Evolutionary conservation across 2,888 invertebrate genomes (phyloP), one percentile per base, ranked within the genome.

Genomic region (Arrhopalites spinosus): DNA sequence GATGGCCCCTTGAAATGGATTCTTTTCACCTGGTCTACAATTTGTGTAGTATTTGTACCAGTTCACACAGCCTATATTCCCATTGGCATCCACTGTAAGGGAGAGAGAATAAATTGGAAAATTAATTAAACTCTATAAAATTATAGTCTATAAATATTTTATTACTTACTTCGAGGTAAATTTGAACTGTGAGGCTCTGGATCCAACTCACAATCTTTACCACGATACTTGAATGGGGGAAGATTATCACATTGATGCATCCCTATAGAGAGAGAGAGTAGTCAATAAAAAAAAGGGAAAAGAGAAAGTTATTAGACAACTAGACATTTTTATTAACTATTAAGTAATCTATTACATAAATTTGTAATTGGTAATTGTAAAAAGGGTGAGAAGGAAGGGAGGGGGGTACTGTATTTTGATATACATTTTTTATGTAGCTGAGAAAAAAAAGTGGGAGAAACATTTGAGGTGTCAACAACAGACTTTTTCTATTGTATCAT

Each of bases 21-120:
- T 99, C 84, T 92, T 90, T 73, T 94, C 96, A 82, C 94, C 92
- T 80, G 96, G 92, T 78, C 92, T 91, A 87, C 99, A 99, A 84
- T 93, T 92, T 71, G 94, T 95, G 86, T 98, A 99, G 87, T 99
- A 99, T 87, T 94, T 92, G 88, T 99, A 97, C 98, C 98, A 99
- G 88, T 99, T 94, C 83, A 99, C 93, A 87, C 99, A 99, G 59
- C 92, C 36, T n/a, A n/a, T n/a, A n/a, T n/a, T n/a, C n/a, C n/a
- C n/a, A n/a, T n/a, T n/a, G n/a, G n/a, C n/a, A n/a, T n/a, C n/a
- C n/a, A n/a, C n/a, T n/a, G n/a, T n/a, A n/a, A n/a, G n/a, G n/a
- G n/a, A n/a, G n/a, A n/a, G n/a, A n/a, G n/a, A n/a, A n/a, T n/a
- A n/a, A n/a, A n/a, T n/a, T n/a, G n/a, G n/a, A n/a, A n/a, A n/a